Evolutionary conservation across 2,797 vertebrate species (phyloP).

Genomic region (Diceros bicornis): DNA sequence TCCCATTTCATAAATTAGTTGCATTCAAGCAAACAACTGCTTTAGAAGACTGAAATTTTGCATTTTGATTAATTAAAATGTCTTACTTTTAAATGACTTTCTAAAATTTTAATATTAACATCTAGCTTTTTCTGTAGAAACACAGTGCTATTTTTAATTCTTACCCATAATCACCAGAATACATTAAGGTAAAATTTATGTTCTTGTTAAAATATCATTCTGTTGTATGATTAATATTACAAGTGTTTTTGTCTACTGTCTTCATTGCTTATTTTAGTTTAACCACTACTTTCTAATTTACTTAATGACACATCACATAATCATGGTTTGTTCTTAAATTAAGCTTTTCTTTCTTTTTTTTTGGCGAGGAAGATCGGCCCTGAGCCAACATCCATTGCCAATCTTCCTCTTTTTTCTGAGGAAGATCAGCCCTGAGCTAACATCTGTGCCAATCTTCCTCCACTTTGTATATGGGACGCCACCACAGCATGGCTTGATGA

Average conservation of each 20-base stretch:
- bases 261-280: constrained; percentile 52
- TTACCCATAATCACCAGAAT: constrained; percentile 52
- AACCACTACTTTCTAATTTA: constrained; percentile 37
- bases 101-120: constrained; percentile 10
- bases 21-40: neutral
- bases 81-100: neutral
- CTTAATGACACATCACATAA: neutral
- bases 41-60: constrained; percentile 2
- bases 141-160: constrained; percentile 34
- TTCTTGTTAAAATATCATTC: constrained; percentile 21
- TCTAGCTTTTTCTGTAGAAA: neutral
- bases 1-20: neutral
- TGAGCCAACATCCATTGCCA: too few species aligned
- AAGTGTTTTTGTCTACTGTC: constrained; percentile 23
- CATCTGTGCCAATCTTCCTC: too few species aligned
- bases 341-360: neutral
- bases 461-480: too few species aligned
- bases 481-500: too few species aligned
- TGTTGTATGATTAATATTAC: neutral
- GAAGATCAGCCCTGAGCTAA: too few species aligned
- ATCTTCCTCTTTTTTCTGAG: too few species aligned
- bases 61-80: constrained; percentile 36
- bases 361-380: too few species aligned
- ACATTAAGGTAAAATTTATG: constrained; percentile 44
- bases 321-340: constrained; percentile 39